Conservation (phyloP, 2,113 vertebrate genomes). For the Platichthys stellatus region DNA sequence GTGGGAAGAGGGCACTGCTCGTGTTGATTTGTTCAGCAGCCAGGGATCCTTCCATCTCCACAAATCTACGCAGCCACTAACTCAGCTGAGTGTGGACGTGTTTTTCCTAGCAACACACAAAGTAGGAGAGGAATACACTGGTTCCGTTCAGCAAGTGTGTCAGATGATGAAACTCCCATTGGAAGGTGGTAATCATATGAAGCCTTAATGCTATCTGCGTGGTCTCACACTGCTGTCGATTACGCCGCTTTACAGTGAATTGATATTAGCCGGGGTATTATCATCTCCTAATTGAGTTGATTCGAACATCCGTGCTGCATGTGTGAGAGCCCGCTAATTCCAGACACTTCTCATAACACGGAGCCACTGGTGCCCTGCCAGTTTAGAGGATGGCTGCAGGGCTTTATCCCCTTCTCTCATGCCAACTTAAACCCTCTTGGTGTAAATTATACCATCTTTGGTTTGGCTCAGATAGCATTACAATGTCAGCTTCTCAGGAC, state of each 20-base stretch:
- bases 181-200: constrained; percentile 53
- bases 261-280: constrained; percentile 39
- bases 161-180: constrained; percentile 59
- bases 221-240: constrained; percentile 44
- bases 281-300: constrained; percentile 50
- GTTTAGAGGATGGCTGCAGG: constrained; percentile 51
- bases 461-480: constrained; percentile 59
- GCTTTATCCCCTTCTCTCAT: constrained; percentile 60
- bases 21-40: constrained; percentile 61
- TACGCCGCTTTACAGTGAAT: constrained; percentile 26
- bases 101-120: constrained; percentile 44
- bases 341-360: constrained; percentile 35
- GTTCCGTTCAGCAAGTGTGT: constrained; percentile 35
- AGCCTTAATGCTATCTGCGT: constrained; percentile 25
- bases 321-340: constrained; percentile 50
- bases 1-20: constrained; percentile 58
- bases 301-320: constrained; percentile 45
- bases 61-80: constrained; percentile 36
- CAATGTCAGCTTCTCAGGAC: constrained; percentile 57
- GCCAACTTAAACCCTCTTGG: constrained; percentile 60
- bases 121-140: constrained; percentile 36
- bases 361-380: constrained; percentile 51
- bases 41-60: constrained; percentile 45
- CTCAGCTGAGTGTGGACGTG: constrained; percentile 35
- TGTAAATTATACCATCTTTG: constrained; percentile 70